These are phyloP conservation scores for Anniella stebbinsi DNA, from an alignment of 2,797 vertebrate species.

Conservation along the genomic window DNA sequence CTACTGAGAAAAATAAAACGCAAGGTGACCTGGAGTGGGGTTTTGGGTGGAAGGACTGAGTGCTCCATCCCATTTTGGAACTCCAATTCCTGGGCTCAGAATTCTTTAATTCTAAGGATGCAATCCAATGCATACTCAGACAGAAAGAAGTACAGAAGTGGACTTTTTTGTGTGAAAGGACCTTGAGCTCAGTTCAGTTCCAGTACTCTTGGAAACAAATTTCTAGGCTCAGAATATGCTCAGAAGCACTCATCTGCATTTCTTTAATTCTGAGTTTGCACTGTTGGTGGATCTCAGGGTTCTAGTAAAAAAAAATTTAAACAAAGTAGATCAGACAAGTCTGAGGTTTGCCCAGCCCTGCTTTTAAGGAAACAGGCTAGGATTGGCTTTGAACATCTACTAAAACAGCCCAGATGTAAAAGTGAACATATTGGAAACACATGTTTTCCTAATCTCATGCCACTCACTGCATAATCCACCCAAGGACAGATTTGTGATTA, in stretches of 20 bases:
- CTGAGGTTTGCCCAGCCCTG: too few species aligned
- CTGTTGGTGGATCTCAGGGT: background rate
- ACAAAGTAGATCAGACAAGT: background rate
- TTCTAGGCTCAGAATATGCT: background rate
- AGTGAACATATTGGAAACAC: conserved; percentile 21
- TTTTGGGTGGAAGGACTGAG: too few species aligned
- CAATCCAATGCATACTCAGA: too few species aligned
- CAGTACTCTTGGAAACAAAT: background rate
- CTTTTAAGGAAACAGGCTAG: background rate
- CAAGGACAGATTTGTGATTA: conserved; percentile 7
- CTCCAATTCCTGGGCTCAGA: too few species aligned
- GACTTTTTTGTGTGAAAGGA: background rate
- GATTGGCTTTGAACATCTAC: background rate
- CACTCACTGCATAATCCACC: background rate
- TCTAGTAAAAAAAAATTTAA: background rate
- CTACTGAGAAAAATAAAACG: too few species aligned
- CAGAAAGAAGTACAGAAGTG: background rate
- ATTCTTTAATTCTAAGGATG: too few species aligned
- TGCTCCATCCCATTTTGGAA: too few species aligned
- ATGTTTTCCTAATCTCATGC: conserved; percentile 1
- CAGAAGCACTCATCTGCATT: background rate
- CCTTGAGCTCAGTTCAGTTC: background rate
- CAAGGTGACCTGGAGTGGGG: too few species aligned
- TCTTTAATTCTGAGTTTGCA: background rate
- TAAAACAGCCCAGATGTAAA: conserved; percentile 6